These are phyloP conservation scores for Malurus melanocephalus DNA, from an alignment of 2,113 vertebrate species.

Conservation along the genomic window DNA sequence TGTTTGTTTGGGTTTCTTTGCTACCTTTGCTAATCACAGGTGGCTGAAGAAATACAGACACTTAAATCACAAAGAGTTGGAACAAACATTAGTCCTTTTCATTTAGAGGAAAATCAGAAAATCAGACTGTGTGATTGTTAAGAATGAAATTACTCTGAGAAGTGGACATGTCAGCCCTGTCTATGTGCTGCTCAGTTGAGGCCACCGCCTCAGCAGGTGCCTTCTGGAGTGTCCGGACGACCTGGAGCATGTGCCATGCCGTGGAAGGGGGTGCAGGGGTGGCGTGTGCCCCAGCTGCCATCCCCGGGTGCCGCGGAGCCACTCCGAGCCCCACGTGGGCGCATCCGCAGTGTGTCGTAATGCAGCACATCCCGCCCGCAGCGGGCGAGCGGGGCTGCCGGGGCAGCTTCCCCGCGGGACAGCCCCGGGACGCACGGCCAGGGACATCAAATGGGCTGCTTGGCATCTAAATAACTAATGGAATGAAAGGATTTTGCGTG, in stretches of 20 bases:
- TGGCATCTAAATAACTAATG: fast-evolving
- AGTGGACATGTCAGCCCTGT: background rate
- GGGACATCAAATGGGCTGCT: fast-evolving
- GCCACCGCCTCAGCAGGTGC: background rate
- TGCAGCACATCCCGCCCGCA: background rate
- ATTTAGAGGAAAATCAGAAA: background rate
- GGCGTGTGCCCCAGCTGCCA: background rate
- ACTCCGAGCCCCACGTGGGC: background rate
- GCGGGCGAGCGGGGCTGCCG: background rate
- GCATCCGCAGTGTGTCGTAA: conserved; percentile 47
- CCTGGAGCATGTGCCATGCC: fast-evolving
- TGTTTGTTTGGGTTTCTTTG: background rate
- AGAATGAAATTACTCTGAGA: background rate
- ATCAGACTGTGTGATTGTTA: background rate
- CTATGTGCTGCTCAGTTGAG: background rate
- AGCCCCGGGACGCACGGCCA: fast-evolving
- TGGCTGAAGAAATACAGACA: background rate
- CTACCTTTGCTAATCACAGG: background rate
- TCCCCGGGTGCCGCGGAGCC: background rate
- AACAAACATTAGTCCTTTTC: background rate
- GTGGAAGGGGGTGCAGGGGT: fast-evolving
- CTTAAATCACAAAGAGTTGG: background rate
- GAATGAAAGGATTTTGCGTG: background rate
- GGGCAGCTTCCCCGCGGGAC: background rate
- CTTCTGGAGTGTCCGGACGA: background rate